A percentile compares a stretch with the other conserved stretches of the same genome.
phyloP scores from a whole-genome alignment of 2,797 vertebrate species.

The Myotis daubentonii region DNA sequence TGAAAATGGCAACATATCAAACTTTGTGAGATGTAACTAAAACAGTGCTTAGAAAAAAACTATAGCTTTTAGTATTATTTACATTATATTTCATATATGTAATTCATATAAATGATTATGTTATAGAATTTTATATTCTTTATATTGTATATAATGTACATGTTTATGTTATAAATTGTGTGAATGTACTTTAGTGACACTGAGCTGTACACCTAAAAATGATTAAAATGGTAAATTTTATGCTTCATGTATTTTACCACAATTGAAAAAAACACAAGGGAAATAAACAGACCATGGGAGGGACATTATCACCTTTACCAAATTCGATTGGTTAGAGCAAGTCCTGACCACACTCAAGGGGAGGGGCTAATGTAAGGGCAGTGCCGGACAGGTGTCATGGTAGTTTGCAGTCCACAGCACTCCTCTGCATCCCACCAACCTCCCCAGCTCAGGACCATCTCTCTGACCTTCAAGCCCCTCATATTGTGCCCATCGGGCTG shows the following conservation, averaged over 20 bases:
- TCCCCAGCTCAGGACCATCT: background rate
- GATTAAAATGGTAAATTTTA: background rate
- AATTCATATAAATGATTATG: background rate
- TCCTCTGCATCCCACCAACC: background rate
- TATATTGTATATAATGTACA: background rate
- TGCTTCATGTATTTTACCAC: background rate
- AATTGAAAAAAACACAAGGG: background rate
- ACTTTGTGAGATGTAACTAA: background rate
- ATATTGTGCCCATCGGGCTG: background rate
- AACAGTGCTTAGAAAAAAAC: background rate
- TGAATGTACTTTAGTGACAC: background rate
- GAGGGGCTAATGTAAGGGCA: rapidly evolving
- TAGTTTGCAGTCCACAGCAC: background rate
- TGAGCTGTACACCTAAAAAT: background rate
- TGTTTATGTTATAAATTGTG: background rate
- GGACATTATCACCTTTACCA: background rate
- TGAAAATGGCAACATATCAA: background rate
- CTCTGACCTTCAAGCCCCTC: background rate
- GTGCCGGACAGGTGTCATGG: rapidly evolving
- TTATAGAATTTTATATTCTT: background rate
- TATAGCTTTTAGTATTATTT: background rate
- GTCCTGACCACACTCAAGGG: background rate
- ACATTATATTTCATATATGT: background rate
- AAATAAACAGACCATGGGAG: background rate
- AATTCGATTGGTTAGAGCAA: background rate